phyloP scores from a whole-genome alignment of 30 jellyfish, hydroid and myxozoan genomes.

The Aurelia sp. region DNA sequence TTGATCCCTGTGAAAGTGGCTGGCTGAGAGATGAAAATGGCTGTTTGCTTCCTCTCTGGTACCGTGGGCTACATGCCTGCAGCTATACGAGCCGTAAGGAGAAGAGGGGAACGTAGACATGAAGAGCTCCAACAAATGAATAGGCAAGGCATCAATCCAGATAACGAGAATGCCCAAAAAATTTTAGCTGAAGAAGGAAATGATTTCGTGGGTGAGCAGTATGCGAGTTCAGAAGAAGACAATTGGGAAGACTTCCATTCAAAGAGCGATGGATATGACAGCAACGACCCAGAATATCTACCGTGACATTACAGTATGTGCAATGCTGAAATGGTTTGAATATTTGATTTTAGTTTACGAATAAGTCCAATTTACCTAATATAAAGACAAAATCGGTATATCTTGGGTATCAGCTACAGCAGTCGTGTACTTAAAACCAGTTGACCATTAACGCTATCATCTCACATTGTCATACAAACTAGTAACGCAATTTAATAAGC shows the following conservation, averaged over 20 bases:
- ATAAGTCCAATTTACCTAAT: not conserved
- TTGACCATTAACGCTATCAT: conserved; percentile 22
- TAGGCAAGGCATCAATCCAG: conserved; percentile 30
- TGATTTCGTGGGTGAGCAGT: conserved; percentile 55
- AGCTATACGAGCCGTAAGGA: conserved; percentile 47
- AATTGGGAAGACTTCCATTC: conserved; percentile 53
- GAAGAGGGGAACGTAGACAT: conserved; percentile 3
- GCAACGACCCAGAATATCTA: conserved; percentile 77
- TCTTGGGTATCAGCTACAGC: not conserved
- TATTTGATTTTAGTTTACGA: not conserved
- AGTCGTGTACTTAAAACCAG: not conserved
- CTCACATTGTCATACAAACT: conserved; percentile 30
- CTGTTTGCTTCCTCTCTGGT: conserved; percentile 59
- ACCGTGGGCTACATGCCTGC: conserved; percentile 69
- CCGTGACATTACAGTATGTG: conserved; percentile 21
- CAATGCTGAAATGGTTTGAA: not conserved
- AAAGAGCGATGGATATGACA: conserved; percentile 74
- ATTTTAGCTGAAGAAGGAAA: conserved; percentile 34
- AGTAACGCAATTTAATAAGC: conserved; percentile 18
- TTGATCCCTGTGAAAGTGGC: conserved; percentile 26
- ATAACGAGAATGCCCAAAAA: conserved; percentile 36
- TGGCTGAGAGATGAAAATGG: conserved; percentile 46
- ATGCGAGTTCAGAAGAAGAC: conserved; percentile 68
- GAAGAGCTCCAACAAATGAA: not conserved
- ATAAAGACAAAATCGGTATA: not conserved